These are phyloP conservation scores for Listrodromus nycthemerus DNA, from an alignment of 2,888 invertebrate genomes.

Conservation along the genomic window DNA sequence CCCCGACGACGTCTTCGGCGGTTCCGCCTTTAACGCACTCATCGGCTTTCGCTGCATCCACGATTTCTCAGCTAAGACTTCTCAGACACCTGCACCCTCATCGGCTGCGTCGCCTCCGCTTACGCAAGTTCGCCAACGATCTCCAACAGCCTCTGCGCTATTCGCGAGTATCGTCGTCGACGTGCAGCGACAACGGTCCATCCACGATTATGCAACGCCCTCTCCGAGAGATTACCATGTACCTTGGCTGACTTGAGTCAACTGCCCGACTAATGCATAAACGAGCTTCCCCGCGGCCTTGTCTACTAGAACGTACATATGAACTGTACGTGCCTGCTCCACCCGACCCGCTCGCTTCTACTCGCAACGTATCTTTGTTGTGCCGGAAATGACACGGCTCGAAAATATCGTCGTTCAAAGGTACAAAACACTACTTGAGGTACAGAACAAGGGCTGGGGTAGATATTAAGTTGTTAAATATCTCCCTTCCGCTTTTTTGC, in stretches of 20 bases:
- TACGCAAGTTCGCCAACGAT: constrained; percentile 22
- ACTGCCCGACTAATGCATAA: constrained; percentile 17
- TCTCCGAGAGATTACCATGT: constrained; percentile 24
- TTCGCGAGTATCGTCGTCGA: constrained; percentile 66
- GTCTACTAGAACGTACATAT: constrained; percentile 13
- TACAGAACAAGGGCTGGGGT: no score
- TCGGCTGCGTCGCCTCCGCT: not conserved
- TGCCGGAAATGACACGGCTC: no score
- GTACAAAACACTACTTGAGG: no score
- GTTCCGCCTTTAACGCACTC: not conserved
- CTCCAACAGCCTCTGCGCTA: constrained; percentile 44
- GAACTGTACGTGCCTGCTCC: not conserved
- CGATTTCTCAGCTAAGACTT: constrained; percentile 28
- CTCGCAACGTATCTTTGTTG: not conserved
- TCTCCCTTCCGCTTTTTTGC: no score
- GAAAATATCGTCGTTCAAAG: no score
- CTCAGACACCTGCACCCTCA: constrained; percentile 28
- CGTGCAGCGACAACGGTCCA: constrained; percentile 25
- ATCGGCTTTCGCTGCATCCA: constrained; percentile 27
- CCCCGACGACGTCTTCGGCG: not conserved
- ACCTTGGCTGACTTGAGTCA: constrained; percentile 51
- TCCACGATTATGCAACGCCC: constrained; percentile 68
- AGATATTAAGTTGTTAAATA: no score
- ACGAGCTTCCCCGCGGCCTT: constrained; percentile 46
- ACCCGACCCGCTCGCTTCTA: not conserved